A percentile compares a stretch with the other conserved stretches of the same genome.
Evolutionary conservation across 2,888 invertebrate species (phyloP).

Genomic region (Cybosia mesomella): DNA sequence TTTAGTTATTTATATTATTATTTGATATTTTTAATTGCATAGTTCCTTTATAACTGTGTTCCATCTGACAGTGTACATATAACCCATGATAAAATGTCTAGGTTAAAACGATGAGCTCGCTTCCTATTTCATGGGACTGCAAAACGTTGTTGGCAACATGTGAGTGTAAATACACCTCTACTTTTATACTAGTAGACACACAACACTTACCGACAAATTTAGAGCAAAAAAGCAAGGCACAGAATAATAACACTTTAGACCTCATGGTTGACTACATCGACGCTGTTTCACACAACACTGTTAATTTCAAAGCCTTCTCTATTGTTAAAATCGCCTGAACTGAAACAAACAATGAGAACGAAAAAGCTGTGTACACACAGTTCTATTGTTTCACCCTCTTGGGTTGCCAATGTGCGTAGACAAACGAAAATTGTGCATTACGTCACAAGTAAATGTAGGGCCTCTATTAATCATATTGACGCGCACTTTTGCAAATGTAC

Average conservation of each 20-base stretch:
- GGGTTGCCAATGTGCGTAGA: conserved; percentile 41
- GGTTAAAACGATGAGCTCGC: not conserved
- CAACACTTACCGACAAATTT: conserved; percentile 59
- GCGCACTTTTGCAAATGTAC: not conserved
- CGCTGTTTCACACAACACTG: conserved; percentile 61
- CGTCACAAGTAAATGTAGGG: conserved; percentile 47
- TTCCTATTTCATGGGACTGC: not conserved
- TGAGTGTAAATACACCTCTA: not conserved
- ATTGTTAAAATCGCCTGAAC: conserved; percentile 58
- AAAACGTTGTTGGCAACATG: not conserved
- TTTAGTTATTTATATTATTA: too few relatives aligned
- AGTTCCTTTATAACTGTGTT: too few relatives aligned
- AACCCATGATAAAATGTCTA: not conserved
- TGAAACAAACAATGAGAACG: conserved; percentile 54
- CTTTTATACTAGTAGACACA: not conserved
- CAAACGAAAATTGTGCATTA: conserved; percentile 37
- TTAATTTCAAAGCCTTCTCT: conserved; percentile 47
- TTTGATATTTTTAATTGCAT: too few relatives aligned
- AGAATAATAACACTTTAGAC: conserved; percentile 54
- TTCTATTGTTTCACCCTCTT: conserved; percentile 53
- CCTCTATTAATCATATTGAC: conserved; percentile 36
- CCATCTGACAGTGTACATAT: too few relatives aligned
- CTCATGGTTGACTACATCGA: conserved; percentile 56
- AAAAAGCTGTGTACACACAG: conserved; percentile 69
- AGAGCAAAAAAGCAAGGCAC: conserved; percentile 54